Conservation (phyloP, 35 echinoderm and acorn worm species). For the Chiridota heheva region DNA sequence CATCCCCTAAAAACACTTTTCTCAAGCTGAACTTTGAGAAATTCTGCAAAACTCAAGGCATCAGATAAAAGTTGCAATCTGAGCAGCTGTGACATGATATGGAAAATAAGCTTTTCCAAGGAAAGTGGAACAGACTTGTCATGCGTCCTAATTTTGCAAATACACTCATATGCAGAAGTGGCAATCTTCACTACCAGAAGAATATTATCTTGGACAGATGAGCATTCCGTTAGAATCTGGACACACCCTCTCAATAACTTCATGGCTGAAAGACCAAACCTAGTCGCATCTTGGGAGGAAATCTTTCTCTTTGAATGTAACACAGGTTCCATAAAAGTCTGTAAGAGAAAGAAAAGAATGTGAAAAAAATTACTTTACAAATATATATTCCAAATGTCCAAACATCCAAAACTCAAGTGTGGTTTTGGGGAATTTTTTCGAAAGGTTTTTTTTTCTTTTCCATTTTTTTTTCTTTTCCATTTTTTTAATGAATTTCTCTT, state of each 20-base stretch:
- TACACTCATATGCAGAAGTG: constrained; percentile 52
- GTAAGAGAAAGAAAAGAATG: not conserved
- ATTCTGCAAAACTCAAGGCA: constrained; percentile 57
- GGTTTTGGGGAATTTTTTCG: no score
- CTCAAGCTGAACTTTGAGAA: constrained; percentile 47
- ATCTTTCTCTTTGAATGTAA: constrained; percentile 36
- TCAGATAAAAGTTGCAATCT: constrained; percentile 55
- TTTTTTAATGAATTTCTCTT: no score
- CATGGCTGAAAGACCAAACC: constrained; percentile 71
- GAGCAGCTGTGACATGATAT: constrained; percentile 66
- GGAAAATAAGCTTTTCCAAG: constrained; percentile 82
- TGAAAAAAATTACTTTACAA: no score
- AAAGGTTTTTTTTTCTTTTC: no score
- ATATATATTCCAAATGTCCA: no score
- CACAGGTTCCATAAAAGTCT: constrained; percentile 55
- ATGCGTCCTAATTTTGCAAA: constrained; percentile 45
- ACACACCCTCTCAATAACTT: constrained; percentile 78
- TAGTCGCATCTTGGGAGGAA: constrained; percentile 21
- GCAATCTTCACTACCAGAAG: constrained; percentile 46
- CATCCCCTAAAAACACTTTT: constrained; percentile 17
- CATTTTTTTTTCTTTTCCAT: no score
- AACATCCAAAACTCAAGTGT: no score
- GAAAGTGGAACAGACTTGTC: constrained; percentile 52
- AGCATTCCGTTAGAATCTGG: constrained; percentile 47
- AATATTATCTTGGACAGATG: constrained; percentile 15